Conservation (phyloP, 2,888 invertebrate species). For the Eristalinus sepulchralis region DNA sequence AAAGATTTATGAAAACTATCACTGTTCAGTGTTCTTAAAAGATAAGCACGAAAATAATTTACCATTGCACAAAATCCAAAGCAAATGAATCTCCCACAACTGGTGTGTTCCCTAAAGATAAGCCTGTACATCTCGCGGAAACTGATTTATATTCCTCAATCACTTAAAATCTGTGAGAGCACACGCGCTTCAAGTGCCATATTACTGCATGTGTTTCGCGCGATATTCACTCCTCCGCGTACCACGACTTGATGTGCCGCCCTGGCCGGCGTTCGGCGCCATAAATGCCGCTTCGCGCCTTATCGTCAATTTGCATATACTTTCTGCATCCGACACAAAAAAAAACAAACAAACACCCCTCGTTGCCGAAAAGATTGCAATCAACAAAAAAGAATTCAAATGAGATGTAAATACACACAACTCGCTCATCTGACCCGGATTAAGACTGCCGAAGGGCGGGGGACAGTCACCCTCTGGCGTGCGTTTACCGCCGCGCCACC, state of each 20-base stretch:
- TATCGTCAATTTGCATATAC: background rate
- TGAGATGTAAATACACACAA: slow-evolving; percentile 19
- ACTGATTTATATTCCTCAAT: background rate
- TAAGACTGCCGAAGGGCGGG: background rate
- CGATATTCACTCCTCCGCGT: background rate
- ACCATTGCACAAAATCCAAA: background rate
- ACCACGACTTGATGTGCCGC: background rate
- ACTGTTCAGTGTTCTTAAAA: background rate
- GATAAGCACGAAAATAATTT: no score
- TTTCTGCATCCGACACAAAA: background rate
- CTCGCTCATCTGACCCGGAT: slow-evolving; percentile 26
- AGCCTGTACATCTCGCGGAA: background rate
- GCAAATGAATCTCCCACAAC: background rate
- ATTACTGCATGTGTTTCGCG: background rate
- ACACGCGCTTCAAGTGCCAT: background rate
- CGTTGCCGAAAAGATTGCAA: background rate
- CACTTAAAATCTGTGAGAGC: background rate
- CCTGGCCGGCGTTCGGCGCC: background rate
- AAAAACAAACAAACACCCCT: background rate
- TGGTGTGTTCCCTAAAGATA: background rate
- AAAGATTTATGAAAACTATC: background rate
- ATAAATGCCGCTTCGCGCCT: background rate
- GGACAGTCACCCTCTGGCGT: background rate
- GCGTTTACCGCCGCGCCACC: background rate
- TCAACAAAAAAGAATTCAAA: slow-evolving; percentile 19